Evolutionary conservation across 2,888 invertebrate genomes (phyloP), one percentile per base, ranked within the genome.

Genomic region (Eupithecia dodoneata): DNA sequence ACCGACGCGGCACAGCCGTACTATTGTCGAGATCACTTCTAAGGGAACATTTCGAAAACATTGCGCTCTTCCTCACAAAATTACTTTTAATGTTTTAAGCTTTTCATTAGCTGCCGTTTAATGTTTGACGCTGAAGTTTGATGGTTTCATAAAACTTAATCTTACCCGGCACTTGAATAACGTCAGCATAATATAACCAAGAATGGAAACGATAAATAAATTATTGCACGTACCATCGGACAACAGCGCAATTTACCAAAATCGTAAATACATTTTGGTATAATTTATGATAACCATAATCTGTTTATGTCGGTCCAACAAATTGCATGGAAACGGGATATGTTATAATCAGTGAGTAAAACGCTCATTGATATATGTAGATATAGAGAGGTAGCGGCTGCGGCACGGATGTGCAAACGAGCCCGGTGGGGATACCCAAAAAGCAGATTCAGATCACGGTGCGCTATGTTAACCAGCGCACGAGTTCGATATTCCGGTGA

Each of bases 391-490:
- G 71, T 63, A 59, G 76, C 76, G 73, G 71, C n/a, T 71, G 76
- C 73, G 59, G 75, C 73, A 72, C 76, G 76, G 79, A 80, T 79
- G 82, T 79, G 81, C 76, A 81, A 81, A 83, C 81, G 81, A 80
- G 78, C 73, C 79, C 78, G 45, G 74, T 73, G 87, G 85, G 85
- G 84, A 83, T 86, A 84, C 82, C 84, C 86, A 86, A 90, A 91
- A 89, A 88, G 87, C 92, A 87, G 87, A 94, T 94, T 94, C 93
- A 91, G 92, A 93, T 93, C 93, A 93, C 93, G 92, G 89, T 87
- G 84, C 87, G 85, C 86, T 78, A 79, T 87, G 91, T 89, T 90
- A 92, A 92, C 86, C 88, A 88, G 88, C 87, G 91, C 91, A 89
- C 90, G 92, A 91, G 93, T 91, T 93, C 91, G 92, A 92, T 91